Evolutionary conservation across 2,797 vertebrate genomes (phyloP), one percentile per base, ranked within the genome.

Genomic region (Mus spretus): DNA sequence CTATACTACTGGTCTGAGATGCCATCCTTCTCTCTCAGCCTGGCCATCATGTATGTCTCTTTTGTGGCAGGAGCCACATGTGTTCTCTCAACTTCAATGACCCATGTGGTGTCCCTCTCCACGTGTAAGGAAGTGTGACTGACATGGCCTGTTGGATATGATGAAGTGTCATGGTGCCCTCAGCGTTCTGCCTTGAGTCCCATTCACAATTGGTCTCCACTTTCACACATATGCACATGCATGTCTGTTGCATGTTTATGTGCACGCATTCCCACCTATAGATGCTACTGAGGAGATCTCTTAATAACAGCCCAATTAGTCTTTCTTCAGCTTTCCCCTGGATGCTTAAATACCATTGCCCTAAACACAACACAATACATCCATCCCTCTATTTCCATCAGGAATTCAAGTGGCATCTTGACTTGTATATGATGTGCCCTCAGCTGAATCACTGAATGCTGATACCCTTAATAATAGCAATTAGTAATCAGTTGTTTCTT

Each of bases 401-500:
- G 79, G 92, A 96, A 96, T 96, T 97, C 97, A 97, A 97, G 97
- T 91, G 89, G 95, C 97, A 97, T 97, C 96, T 97, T 98, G 97
- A 98, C 98, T 98, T 96, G 95, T 95, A 94, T 94, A 55, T 94
- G 70, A 96, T 61, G 59, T 80, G 87, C 92, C 96, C 93, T 96
- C 90, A 61, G 96, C 93, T 83, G 89, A 96, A 97, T 96, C 97
- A 92, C 47, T 93, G 87, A 83, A 95, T 40, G 92, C 97, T 96
- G 97, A 96, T 97, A 93, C 93, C 95, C 93, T 96, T 97, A 96
- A 98, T 98, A 98, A 98, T 97, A 91, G 97, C 97, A 98, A 97
- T 97, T 98, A 98, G 97, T 89, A 98, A 97, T 98, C 97, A 97
- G 98, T 97, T 98, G 97, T 98, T 95, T 91, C 96, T 93, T 97